Evolutionary conservation across 2,113 vertebrate species (phyloP).

Genomic region (Turnix velox): DNA sequence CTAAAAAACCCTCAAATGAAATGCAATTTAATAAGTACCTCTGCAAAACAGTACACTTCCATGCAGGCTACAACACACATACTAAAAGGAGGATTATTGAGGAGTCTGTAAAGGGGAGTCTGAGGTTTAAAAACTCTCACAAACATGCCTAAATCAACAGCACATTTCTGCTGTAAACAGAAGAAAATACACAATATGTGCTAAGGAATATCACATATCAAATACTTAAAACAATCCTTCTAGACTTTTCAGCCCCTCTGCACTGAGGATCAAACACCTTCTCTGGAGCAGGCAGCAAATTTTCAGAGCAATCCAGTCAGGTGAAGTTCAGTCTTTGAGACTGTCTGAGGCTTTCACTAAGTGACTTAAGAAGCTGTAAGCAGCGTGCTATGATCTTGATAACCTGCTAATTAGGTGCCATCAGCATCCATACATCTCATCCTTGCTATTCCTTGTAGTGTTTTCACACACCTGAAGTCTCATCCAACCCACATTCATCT

Average conservation of each 20-base stretch:
- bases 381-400: background rate
- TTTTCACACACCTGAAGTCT: background rate
- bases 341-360: background rate
- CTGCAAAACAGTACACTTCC: background rate
- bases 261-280: background rate
- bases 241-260: background rate
- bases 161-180: background rate
- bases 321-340: background rate
- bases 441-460: background rate
- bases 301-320: background rate
- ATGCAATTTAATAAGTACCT: background rate
- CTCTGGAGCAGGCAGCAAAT: background rate
- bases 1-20: background rate
- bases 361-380: background rate
- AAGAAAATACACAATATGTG: background rate
- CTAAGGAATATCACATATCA: background rate
- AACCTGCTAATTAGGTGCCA: background rate
- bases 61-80: background rate
- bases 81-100: background rate
- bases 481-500: rapidly evolving
- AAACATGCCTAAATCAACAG: background rate
- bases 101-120: background rate
- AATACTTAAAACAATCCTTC: background rate
- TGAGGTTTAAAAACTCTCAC: background rate
- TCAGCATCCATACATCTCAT: background rate